Conservation (phyloP, 2,113 vertebrate species). For the Elachura formosa region DNA sequence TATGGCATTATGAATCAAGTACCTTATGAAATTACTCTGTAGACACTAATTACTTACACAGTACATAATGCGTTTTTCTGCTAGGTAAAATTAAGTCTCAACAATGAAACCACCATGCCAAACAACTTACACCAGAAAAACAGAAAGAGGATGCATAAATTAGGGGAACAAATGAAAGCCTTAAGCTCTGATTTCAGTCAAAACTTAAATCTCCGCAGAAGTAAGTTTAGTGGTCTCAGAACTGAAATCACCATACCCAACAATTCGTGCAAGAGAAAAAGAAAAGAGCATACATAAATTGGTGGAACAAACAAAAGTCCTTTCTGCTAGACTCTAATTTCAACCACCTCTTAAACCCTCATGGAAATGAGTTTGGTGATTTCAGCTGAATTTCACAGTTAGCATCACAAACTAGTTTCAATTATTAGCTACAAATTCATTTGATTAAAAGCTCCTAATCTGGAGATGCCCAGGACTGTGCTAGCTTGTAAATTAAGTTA, state of each 20-base stretch:
- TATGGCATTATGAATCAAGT: slow-evolving; percentile 28
- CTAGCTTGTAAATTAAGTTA: slow-evolving; percentile 59
- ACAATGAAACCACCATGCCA: slow-evolving; percentile 42
- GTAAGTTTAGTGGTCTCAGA: background rate
- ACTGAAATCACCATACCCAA: background rate
- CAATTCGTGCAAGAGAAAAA: background rate
- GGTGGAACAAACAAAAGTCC: slow-evolving; percentile 12
- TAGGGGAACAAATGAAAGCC: slow-evolving; percentile 8
- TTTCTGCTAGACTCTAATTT: slow-evolving; percentile 1
- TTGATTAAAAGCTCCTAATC: slow-evolving; percentile 58
- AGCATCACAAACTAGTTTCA: slow-evolving; percentile 31
- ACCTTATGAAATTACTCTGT: slow-evolving; percentile 50
- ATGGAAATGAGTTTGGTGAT: slow-evolving; percentile 27
- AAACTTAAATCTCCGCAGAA: slow-evolving; percentile 23
- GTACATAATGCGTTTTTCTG: slow-evolving; percentile 57
- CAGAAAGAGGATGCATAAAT: slow-evolving; percentile 14
- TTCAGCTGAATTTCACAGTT: slow-evolving; percentile 47
- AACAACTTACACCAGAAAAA: slow-evolving; percentile 43
- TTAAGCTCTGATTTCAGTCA: slow-evolving; percentile 1
- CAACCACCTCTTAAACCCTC: slow-evolving; percentile 34
- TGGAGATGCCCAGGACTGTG: slow-evolving; percentile 10
- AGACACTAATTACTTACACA: slow-evolving; percentile 54
- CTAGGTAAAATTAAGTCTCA: slow-evolving; percentile 60
- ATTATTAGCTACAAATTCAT: slow-evolving; percentile 51
- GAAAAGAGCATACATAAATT: background rate